phyloP scores from a whole-genome alignment of 1,140 invertebrate genomes.

The Akabosia matsudoensis region DNA sequence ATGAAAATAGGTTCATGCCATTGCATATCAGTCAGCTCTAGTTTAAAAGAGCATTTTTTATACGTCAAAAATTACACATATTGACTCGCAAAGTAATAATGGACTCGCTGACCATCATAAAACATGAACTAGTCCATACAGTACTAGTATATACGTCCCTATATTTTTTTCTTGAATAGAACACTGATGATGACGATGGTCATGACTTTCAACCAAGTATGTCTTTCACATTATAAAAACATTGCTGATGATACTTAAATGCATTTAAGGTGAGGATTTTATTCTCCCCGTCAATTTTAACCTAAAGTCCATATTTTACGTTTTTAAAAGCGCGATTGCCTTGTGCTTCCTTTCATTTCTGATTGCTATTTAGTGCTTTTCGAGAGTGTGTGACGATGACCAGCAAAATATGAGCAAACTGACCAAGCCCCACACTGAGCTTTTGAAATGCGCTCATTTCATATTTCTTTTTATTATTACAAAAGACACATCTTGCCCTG shows the following conservation, averaged over 20 bases:
- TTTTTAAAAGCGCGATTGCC: background rate
- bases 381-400: background rate
- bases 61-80: too few relatives aligned
- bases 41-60: too few relatives aligned
- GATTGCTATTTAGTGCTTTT: background rate
- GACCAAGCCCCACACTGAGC: constrained; percentile 3
- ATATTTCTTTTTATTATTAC: background rate
- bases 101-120: too few relatives aligned
- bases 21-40: too few relatives aligned
- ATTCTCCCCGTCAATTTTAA: background rate
- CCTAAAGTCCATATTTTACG: too few relatives aligned
- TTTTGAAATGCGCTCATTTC: background rate
- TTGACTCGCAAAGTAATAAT: too few relatives aligned
- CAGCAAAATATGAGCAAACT: background rate
- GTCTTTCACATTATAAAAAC: too few relatives aligned
- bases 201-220: background rate
- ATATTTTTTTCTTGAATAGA: too few relatives aligned
- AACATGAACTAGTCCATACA: too few relatives aligned
- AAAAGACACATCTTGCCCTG: background rate
- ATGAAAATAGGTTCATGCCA: too few relatives aligned
- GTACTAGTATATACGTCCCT: too few relatives aligned
- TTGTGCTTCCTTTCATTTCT: background rate
- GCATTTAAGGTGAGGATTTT: background rate
- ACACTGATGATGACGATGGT: background rate
- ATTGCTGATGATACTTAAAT: background rate